These are phyloP conservation scores for Esox lucius DNA, from an alignment of 2,797 vertebrate genomes.

Conservation along the genomic window DNA sequence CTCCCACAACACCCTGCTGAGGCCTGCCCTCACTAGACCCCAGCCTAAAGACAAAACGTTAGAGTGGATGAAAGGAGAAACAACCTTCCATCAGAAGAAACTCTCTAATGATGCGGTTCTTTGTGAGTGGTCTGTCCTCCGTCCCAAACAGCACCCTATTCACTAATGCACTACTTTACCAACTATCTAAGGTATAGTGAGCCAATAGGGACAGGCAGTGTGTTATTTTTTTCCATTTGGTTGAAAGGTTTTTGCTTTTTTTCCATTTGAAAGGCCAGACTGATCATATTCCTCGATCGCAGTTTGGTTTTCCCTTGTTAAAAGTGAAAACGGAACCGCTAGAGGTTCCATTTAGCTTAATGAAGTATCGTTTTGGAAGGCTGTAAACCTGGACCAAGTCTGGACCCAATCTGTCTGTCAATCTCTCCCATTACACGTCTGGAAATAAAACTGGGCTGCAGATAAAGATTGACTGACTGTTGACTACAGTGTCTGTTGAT, in stretches of 20 bases:
- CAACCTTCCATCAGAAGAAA: slow-evolving; percentile 33
- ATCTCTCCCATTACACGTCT: slow-evolving; percentile 16
- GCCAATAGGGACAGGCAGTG: not conserved
- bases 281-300: slow-evolving; percentile 50
- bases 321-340: slow-evolving; percentile 43
- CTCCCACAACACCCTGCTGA: slow-evolving; percentile 30
- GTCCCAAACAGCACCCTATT: not conserved
- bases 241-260: slow-evolving; percentile 41
- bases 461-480: slow-evolving; percentile 34
- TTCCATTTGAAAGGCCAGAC: slow-evolving; percentile 51
- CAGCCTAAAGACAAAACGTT: slow-evolving; percentile 47
- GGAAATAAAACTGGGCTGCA: slow-evolving; percentile 30
- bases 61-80: slow-evolving; percentile 30
- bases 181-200: no score
- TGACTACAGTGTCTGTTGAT: no score
- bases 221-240: slow-evolving; percentile 36
- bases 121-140: slow-evolving; percentile 35
- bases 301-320: slow-evolving; percentile 46
- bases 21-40: no score
- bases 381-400: slow-evolving; percentile 4
- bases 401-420: slow-evolving; percentile 12
- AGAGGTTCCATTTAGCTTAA: slow-evolving; percentile 46
- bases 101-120: slow-evolving; percentile 26
- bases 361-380: slow-evolving; percentile 38
- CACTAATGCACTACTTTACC: no score